Base-by-base conservation (phyloP, 2,797 vertebrate genomes). In the Alectoris magna region DNA sequence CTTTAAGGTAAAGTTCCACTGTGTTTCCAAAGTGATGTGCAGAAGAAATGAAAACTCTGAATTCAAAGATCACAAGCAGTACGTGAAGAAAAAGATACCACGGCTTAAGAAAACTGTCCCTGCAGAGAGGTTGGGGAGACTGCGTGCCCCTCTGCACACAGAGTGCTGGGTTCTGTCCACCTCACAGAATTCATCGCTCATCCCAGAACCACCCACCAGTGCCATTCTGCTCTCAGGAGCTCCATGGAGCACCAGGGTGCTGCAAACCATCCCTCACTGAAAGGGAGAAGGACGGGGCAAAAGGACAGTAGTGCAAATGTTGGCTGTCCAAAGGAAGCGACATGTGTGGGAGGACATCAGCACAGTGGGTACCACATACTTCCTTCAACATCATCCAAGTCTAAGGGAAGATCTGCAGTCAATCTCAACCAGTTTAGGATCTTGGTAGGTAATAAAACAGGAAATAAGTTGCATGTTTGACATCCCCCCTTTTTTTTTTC, bases 111-210 rank as follows among this genome's bases (percentile, higher is more conserved):
- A 18, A 69, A 22, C 19, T 31, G 27, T 16, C 26, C 14, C 11
- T 8, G 9, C 7, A 10, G 16, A 38, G 31, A 8, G 12, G 34
- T 48, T 0, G 22, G 31, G 14, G 39, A 69, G 36, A 59, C 46
- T 4, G 18, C 4, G 15, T 27, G 23, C 5, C 48, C 29, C 15
- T 41, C 9, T 43, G 10, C 9, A 27, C 31, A 39, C 27, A 0
- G 31, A 0, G 15, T 19, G 38, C 27, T 23, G 48, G 19, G 22
- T 8, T 27, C 0, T 31, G 39, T 19, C 29, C 29, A 15, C 19
- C 19, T 64, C 62, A 15, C 29, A 44, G 17, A 22, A 44, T 21
- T n/a, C 43, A 19, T 16, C 26, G 14, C 10, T 21, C 12, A 7
- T 43, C 19, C 62, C 43, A 19, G 44, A n/a, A n/a, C 14, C 29